Evolutionary conservation across 2,797 vertebrate genomes (phyloP).

Genomic region (Hippocampus kuda): DNA sequence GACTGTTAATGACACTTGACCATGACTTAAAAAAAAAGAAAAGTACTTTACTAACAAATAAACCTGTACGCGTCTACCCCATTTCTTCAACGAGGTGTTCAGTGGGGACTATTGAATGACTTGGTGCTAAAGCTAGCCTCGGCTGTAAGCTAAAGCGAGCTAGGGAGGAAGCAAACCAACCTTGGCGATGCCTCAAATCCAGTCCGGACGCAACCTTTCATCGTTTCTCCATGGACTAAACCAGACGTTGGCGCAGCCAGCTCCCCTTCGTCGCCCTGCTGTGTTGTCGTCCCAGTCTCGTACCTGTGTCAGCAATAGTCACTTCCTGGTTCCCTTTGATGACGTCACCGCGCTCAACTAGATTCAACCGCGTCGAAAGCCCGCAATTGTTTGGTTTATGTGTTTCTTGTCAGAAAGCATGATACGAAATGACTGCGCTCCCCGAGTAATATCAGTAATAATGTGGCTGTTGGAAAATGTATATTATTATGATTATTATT

Average conservation of each 20-base stretch:
- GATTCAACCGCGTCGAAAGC: background rate
- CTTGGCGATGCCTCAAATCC: constrained; percentile 56
- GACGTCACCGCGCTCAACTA: background rate
- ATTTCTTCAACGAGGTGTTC: constrained; percentile 10
- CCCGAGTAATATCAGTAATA: background rate
- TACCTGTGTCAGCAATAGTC: constrained; percentile 62
- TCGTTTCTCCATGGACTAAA: constrained; percentile 40
- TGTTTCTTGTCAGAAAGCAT: background rate
- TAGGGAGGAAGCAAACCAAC: constrained; percentile 12
- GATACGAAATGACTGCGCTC: background rate
- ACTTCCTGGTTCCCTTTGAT: constrained; percentile 63
- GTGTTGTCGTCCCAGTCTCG: constrained; percentile 46
- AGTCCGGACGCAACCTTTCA: constrained; percentile 45
- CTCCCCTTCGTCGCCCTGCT: constrained; percentile 44
- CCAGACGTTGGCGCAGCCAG: constrained; percentile 28
- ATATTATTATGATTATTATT: too few relatives aligned
- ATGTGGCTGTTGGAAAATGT: too few relatives aligned
- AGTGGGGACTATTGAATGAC: constrained; percentile 31
- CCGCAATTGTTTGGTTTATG: background rate
- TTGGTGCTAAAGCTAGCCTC: constrained; percentile 1
- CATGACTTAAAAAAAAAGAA: too few relatives aligned
- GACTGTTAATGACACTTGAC: too few relatives aligned
- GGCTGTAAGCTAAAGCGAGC: background rate
- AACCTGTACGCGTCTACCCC: background rate
- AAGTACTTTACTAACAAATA: background rate